Evolutionary conservation across 2,113 vertebrate genomes (phyloP), one percentile per base, ranked within the genome.

Genomic region (Pungitius pungitius): DNA sequence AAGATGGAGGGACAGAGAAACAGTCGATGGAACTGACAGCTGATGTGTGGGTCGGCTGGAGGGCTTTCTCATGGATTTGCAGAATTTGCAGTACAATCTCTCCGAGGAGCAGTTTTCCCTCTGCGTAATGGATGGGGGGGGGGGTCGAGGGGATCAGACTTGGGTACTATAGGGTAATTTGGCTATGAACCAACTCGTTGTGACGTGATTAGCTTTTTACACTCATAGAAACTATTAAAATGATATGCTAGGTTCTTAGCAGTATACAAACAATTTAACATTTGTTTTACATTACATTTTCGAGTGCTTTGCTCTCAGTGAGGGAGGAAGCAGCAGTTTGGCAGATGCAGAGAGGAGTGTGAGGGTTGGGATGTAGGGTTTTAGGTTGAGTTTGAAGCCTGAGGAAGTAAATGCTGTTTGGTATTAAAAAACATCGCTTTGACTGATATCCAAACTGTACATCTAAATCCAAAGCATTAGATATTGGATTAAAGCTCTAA

Each of bases 31-130:
- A 43, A 72, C 26, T 81, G 84, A 83, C 84, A 83, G 76, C 73
- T 20, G 57, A 74, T 78, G 74, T 51, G 52, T 70, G 76, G 74
- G 72, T 64, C 58, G 74, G 78, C 77, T 79, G 59, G 18, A 42
- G 76, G 22, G 80, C 75, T 82, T 80, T 78, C 74, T 78, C 75
- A 85, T 81, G 80, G 80, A 84, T 86, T 85, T 86, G 81, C 77
- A 83, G 85, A 86, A 80, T 90, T 76, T 86, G 85, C 85, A 83
- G 80, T 73, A 84, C 83, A 81, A 71, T 79, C 75, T 82, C 82
- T 84, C 73, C 42, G 64, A 89, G 80, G 78, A 86, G 73, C 78
- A 51, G 66, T 78, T 82, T 82, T 65, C 61, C n/a, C 52, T 64
- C 73, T 90, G 84, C 80, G 86, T 85, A 77, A 86, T 85, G 82